A percentile compares a stretch with the other conserved stretches of the same genome.
These are phyloP conservation scores for Muraenolepis orangiensis DNA, from an alignment of 2,797 vertebrate species.

Conservation along the genomic window DNA sequence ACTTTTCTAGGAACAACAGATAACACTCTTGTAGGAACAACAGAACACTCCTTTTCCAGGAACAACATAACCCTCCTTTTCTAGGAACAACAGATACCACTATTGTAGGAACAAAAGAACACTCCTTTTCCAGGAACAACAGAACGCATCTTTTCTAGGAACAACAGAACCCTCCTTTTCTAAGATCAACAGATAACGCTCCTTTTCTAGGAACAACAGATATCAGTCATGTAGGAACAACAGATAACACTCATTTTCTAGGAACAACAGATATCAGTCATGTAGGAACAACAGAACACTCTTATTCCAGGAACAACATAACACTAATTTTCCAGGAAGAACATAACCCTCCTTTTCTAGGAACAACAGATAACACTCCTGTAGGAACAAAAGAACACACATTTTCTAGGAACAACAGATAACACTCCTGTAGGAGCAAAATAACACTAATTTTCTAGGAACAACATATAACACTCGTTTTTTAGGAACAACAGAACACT, in stretches of 20 bases:
- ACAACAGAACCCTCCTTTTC: conserved; percentile 14
- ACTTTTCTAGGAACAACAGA: conserved; percentile 10
- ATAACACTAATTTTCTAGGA: conserved; percentile 10
- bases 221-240: too few relatives aligned
- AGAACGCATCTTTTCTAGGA: conserved; percentile 11
- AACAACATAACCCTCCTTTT: conserved; percentile 14
- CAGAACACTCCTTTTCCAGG: conserved; percentile 13
- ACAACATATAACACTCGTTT: conserved; percentile 16
- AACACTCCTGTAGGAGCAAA: too few relatives aligned
- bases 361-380: conserved; percentile 12
- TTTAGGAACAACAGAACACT: conserved; percentile 5
- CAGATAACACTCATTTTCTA: conserved; percentile 12
- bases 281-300: too few relatives aligned
- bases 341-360: conserved; percentile 12
- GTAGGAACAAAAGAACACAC: too few relatives aligned
- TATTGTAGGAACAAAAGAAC: too few relatives aligned
- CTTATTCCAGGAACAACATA: conserved; percentile 9
- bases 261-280: conserved; percentile 10
- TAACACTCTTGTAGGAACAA: conserved; percentile 8
- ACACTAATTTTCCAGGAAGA: conserved; percentile 9
- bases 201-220: conserved; percentile 10
- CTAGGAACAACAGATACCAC: conserved; percentile 7
- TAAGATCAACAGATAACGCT: conserved; percentile 10
- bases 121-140: conserved; percentile 9
- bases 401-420: conserved; percentile 11